phyloP scores from a whole-genome alignment of 2,888 invertebrate species.

The Thalpophila matura region DNA sequence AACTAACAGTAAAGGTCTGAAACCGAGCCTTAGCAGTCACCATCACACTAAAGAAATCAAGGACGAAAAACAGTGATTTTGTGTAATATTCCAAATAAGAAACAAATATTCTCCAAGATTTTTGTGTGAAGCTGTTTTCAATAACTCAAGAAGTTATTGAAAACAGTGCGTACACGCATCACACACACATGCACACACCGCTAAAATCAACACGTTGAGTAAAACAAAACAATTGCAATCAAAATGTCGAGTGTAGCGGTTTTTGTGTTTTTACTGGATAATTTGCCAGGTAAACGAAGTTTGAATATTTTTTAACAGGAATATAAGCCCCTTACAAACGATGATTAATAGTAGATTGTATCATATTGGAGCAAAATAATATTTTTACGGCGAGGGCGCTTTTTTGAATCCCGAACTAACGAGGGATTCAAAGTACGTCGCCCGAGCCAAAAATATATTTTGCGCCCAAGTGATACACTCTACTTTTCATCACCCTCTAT shows the following conservation, averaged over 20 bases:
- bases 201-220: conserved; percentile 4
- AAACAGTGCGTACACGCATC: conserved; percentile 1
- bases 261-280: conserved; percentile 70
- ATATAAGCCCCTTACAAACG: too few species aligned
- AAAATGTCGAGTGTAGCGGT: conserved; percentile 67
- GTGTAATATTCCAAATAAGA: neutral
- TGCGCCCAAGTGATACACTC: too few species aligned
- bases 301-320: neutral
- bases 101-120: neutral
- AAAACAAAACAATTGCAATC: conserved; percentile 25
- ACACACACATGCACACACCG: neutral
- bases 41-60: neutral
- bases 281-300: conserved; percentile 65
- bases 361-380: too few species aligned
- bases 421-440: too few species aligned
- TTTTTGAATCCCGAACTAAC: too few species aligned
- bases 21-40: neutral
- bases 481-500: too few species aligned
- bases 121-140: too few species aligned
- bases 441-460: too few species aligned
- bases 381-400: too few species aligned
- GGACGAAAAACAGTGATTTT: neutral
- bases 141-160: neutral
- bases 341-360: too few species aligned
- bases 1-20: conserved; percentile 11